Conservation (phyloP, 2,113 vertebrate genomes). For the Leucopsar rothschildi region DNA sequence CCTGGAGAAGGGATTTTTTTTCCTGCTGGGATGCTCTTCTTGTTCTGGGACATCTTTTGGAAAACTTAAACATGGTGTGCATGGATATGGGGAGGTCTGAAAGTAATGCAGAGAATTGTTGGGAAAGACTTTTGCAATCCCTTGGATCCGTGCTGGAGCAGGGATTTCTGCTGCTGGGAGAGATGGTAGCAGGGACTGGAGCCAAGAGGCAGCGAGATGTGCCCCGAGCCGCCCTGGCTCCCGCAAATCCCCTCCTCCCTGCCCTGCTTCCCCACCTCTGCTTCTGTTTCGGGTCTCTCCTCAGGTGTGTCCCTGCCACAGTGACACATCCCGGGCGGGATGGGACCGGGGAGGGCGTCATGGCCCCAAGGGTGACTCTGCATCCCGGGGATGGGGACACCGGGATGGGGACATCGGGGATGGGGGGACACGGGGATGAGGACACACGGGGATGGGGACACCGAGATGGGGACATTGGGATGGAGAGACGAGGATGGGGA, state of each 20-base stretch:
- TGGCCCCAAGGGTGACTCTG: accelerated
- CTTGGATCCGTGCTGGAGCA: accelerated
- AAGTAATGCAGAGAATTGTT: background rate
- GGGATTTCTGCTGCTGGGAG: background rate
- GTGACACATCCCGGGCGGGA: accelerated
- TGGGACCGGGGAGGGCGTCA: accelerated
- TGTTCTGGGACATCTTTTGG: background rate
- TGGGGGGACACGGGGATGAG: no score
- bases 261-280: background rate
- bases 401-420: background rate
- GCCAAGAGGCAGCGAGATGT: background rate
- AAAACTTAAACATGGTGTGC: accelerated
- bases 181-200: background rate
- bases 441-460: no score
- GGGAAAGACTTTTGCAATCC: accelerated
- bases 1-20: background rate
- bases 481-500: no score
- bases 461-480: no score
- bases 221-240: background rate
- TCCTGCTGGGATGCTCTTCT: background rate
- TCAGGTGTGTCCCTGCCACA: background rate
- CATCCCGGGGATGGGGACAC: background rate
- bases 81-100: accelerated
- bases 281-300: background rate
- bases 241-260: background rate